A percentile compares a stretch with the other conserved stretches of the same genome.
Conservation (phyloP, 2,797 vertebrate genomes). For the Catharus ustulatus region DNA sequence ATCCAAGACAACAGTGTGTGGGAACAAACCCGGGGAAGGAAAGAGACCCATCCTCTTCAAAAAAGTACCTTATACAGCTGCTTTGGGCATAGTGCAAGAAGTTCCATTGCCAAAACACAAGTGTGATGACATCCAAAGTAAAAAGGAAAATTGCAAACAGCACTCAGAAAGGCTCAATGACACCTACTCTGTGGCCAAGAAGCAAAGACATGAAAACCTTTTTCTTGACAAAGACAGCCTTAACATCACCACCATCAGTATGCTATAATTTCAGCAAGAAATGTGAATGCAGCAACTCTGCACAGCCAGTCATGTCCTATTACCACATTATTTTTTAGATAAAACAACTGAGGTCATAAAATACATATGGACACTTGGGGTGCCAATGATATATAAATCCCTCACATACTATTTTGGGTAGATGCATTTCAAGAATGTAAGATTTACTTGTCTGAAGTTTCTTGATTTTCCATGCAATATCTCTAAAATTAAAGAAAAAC, state of each 20-base stretch:
- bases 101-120: not conserved
- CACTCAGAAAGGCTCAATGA: not conserved
- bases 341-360: not conserved
- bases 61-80: not conserved
- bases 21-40: not conserved
- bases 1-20: not conserved
- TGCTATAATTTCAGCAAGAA: not conserved
- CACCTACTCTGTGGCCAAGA: not conserved
- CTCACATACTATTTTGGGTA: not conserved
- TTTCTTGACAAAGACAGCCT: not conserved
- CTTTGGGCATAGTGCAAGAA: not conserved
- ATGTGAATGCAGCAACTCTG: not conserved
- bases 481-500: not conserved
- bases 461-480: not conserved
- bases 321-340: not conserved
- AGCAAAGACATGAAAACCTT: not conserved
- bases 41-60: not conserved
- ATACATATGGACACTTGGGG: accelerated
- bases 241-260: not conserved
- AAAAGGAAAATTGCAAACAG: not conserved
- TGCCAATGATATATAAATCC: not conserved
- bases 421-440: not conserved
- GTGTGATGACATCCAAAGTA: not conserved
- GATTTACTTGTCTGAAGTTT: not conserved
- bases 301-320: not conserved